Evolutionary conservation across 2,797 vertebrate species (phyloP), one percentile per base, ranked within the genome.

Genomic region (Rhabdophis nuchalis): DNA sequence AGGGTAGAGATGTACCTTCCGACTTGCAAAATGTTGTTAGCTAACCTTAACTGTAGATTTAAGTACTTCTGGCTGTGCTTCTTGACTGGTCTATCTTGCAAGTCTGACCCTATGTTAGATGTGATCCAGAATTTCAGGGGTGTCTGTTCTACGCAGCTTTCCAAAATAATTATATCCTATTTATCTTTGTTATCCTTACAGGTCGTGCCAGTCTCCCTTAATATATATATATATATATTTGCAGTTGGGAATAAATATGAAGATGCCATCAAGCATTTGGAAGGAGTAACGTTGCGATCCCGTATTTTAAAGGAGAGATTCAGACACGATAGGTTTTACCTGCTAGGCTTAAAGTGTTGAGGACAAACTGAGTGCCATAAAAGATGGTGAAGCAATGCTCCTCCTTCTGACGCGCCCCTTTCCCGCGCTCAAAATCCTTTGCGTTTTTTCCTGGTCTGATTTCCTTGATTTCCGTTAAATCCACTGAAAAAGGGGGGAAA

Each of bases 391-490:
- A 99, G 96, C 99, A 99, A 93, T 97, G 97, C 13, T 98, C 97
- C 91, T 98, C 97, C 93, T 96, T 97, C 85, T 97, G 97, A 1
- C 95, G 96, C 20, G 89, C 96, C 0, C 95, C 93, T 96, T 98
- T 99, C n/a, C 98, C 98, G 1, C 99, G 98, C 88, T 99, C 99
- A 91, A 99, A 99, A 94, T 99, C 99, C 93, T 98, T 99, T 46
- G 98, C 98, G 97, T 98, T 99, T 95, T 98, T 99, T 46, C 99
- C 99, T 0, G 97, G 97, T 1, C 99, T 98, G 56, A 99, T 97
- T 96, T 99, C 99, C 95, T 99, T 98, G 95, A 99, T 99, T 95
- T 99, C 99, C 96, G 97, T 98, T 94, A 99, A 96, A 93, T 99
- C 99, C 98, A 99, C 99, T 99, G 86, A 56, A 64, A 93, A 96